Conservation (phyloP, 2,888 invertebrate species). For the Arrhopalites spinosus region DNA sequence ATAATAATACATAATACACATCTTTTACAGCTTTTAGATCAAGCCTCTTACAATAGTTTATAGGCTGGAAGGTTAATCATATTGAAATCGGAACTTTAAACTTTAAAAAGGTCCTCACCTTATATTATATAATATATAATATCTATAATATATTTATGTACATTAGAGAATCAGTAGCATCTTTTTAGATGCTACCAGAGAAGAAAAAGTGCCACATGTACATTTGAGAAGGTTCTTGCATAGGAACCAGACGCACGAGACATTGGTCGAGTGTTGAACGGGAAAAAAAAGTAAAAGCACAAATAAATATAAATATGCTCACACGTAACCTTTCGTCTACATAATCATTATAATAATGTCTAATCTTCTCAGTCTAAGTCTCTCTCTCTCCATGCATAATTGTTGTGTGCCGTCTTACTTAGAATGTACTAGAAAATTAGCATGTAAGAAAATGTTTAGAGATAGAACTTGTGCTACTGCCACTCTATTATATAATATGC, state of each 20-base stretch:
- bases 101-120: neutral
- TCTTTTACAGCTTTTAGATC: slow-evolving; percentile 1
- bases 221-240: neutral
- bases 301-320: neutral
- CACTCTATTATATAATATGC: too few relatives aligned
- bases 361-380: neutral
- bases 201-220: too few relatives aligned
- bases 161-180: neutral
- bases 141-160: neutral
- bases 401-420: too few relatives aligned
- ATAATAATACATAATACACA: slow-evolving; percentile 23
- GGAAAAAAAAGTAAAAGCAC: neutral
- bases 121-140: neutral
- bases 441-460: too few relatives aligned
- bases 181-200: too few relatives aligned
- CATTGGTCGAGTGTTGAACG: neutral
- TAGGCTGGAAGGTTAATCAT: slow-evolving; percentile 27
- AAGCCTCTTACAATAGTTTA: slow-evolving; percentile 10
- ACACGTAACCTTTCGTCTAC: neutral
- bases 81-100: slow-evolving; percentile 21
- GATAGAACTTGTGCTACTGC: too few relatives aligned
- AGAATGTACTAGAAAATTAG: too few relatives aligned
- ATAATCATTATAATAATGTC: neutral
- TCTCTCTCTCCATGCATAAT: neutral
- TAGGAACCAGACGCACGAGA: too few relatives aligned